These are phyloP conservation scores for Leptobrachium leishanense DNA, from an alignment of 2,113 vertebrate species.

Conservation along the genomic window DNA sequence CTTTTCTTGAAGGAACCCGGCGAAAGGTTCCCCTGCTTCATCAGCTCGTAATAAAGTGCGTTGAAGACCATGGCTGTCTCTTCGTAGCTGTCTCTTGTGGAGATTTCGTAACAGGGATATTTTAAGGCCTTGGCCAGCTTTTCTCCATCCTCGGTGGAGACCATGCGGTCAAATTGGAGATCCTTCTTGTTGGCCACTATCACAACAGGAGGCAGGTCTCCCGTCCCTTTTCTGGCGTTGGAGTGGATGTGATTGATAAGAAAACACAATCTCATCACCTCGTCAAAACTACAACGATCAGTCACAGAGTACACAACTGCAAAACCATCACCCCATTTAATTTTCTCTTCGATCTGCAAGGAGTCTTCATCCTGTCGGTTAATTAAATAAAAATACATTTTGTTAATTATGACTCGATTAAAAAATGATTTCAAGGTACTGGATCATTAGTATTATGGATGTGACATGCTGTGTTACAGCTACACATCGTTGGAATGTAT, in stretches of 20 bases:
- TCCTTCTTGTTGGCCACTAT: conserved; percentile 78
- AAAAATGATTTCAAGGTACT: too few species aligned
- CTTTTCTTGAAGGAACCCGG: conserved; percentile 67
- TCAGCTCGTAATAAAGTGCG: conserved; percentile 63
- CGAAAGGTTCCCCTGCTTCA: conserved; percentile 65
- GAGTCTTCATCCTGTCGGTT: conserved; percentile 73
- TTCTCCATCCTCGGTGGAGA: conserved; percentile 64
- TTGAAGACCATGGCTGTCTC: conserved; percentile 68
- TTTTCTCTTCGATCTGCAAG: conserved; percentile 77
- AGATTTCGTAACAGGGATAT: conserved; percentile 70
- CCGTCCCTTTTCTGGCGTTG: conserved; percentile 52
- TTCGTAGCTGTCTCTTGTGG: conserved; percentile 72
- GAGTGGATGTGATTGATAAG: conserved; percentile 72
- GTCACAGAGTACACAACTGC: conserved; percentile 76
- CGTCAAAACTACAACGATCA: conserved; percentile 74
- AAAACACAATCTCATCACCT: conserved; percentile 75
- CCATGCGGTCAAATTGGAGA: conserved; percentile 77
- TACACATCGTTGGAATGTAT: too few species aligned
- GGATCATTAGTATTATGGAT: too few species aligned
- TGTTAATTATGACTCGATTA: too few species aligned
- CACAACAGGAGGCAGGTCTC: conserved; percentile 65
- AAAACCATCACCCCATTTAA: conserved; percentile 76
- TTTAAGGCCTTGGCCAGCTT: conserved; percentile 70
- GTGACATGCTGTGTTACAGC: too few species aligned
- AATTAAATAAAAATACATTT: background rate